Evolutionary conservation across 2,113 vertebrate genomes (phyloP).

Genomic region (Burhinus bistriatus): DNA sequence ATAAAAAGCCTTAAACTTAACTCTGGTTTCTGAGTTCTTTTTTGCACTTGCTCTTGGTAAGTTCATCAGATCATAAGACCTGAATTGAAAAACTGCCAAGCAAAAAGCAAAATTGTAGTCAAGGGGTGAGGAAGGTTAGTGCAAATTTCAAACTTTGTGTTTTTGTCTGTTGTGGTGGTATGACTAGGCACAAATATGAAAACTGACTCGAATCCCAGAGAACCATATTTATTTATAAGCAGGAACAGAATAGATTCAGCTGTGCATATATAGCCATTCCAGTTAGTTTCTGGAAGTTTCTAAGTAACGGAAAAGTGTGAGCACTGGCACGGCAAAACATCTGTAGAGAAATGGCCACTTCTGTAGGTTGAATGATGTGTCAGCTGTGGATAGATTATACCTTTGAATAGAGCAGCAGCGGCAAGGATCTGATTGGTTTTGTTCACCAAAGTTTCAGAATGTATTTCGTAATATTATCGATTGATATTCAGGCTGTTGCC

Average conservation of each 20-base stretch:
- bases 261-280: neutral
- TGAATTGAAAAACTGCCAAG: neutral
- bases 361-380: neutral
- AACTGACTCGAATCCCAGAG: neutral
- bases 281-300: neutral
- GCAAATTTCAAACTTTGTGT: neutral
- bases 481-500: neutral
- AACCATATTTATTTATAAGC: neutral
- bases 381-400: neutral
- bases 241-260: too few relatives aligned
- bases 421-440: neutral
- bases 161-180: neutral
- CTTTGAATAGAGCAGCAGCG: neutral
- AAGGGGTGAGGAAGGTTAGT: neutral
- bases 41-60: neutral
- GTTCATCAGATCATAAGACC: neutral
- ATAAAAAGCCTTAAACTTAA: neutral
- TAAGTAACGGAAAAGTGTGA: neutral
- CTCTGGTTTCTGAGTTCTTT: neutral
- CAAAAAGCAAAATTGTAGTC: neutral
- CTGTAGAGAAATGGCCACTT: neutral
- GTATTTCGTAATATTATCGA: neutral
- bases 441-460: neutral
- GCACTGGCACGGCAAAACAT: neutral
- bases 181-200: neutral